Conservation (phyloP, 2,888 invertebrate genomes). For the Resseliella maxima region DNA sequence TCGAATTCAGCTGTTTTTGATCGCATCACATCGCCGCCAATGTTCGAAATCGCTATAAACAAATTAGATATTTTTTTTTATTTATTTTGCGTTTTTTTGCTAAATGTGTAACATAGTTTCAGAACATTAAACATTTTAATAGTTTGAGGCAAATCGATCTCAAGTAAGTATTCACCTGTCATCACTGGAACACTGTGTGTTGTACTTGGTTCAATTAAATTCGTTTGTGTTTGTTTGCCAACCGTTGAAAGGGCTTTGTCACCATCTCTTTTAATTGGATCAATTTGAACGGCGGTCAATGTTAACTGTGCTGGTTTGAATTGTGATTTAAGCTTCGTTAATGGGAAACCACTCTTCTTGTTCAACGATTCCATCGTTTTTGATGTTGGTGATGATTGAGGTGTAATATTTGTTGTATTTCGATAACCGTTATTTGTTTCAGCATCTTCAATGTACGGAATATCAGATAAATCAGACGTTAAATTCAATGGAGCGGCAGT, state of each 20-base stretch:
- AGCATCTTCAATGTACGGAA: constrained; percentile 74
- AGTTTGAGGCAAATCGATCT: not conserved
- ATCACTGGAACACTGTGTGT: constrained; percentile 33
- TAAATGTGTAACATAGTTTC: too few relatives aligned
- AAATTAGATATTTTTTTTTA: not conserved
- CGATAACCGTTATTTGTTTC: constrained; percentile 49
- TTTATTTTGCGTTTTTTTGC: not conserved
- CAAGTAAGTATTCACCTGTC: too few relatives aligned
- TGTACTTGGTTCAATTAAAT: not conserved
- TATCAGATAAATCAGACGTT: constrained; percentile 73
- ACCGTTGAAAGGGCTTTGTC: not conserved
- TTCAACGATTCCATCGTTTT: not conserved
- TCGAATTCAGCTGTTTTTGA: constrained; percentile 78
- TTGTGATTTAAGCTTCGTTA: constrained; percentile 37
- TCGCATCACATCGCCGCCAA: constrained; percentile 74
- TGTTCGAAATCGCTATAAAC: constrained; percentile 70
- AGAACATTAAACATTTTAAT: not conserved
- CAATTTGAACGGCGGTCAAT: not conserved
- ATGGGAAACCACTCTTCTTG: constrained; percentile 9
- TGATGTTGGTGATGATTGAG: not conserved
- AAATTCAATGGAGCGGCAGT: constrained; percentile 64
- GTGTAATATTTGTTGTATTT: not conserved
- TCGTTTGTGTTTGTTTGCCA: not conserved
- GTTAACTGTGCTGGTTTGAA: constrained; percentile 25
- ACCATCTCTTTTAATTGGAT: not conserved